Evolutionary conservation across 2,888 invertebrate species (phyloP), one percentile per base, ranked within the genome.

Genomic region (Lordiphosa fenestrarum): DNA sequence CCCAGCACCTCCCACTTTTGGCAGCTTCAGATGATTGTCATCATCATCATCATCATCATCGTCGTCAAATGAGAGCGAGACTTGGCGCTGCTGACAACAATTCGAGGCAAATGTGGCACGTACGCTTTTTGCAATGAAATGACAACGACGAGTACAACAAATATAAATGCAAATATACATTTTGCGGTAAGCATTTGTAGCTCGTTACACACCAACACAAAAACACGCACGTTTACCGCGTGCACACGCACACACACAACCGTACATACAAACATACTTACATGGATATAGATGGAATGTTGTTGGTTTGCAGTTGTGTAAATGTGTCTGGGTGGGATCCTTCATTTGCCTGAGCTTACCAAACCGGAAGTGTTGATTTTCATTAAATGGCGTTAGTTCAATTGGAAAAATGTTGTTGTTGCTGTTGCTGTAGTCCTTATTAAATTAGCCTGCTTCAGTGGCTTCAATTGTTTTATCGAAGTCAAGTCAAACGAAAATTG

Each of bases 321-420:
- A n/a, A n/a, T 21, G 23, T 38, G 9, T 21, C n/a, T 41, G 44
- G 21, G 42, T 50, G 9, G n/a, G 23, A 12, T 49, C 35, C 46
- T 52, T 51, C 48, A 37, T 41, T 38, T 46, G 55, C 56, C 64
- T 49, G 54, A 53, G 67, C 65, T 53, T 59, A 62, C 40, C 62
- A 64, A 65, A 56, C 46, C 78, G 73, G 82, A 81, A 77, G 82
- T 78, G 78, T 81, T 73, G 82, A 81, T 77, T 81, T 81, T 75
- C 78, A 78, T 78, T 78, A 73, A 64, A 68, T 56, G 59, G 64
- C 66, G 73, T 67, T 63, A 67, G 78, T 69, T 78, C 71, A 75
- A 75, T 78, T 68, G 73, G 73, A 78, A 82, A 73, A 73, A 82
- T 66, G 60, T 71, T 75, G 47, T 59, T 71, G 47, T 59, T 71